Evolutionary conservation across 2,797 vertebrate genomes (phyloP).

Genomic region (Protonibea diacanthus): DNA sequence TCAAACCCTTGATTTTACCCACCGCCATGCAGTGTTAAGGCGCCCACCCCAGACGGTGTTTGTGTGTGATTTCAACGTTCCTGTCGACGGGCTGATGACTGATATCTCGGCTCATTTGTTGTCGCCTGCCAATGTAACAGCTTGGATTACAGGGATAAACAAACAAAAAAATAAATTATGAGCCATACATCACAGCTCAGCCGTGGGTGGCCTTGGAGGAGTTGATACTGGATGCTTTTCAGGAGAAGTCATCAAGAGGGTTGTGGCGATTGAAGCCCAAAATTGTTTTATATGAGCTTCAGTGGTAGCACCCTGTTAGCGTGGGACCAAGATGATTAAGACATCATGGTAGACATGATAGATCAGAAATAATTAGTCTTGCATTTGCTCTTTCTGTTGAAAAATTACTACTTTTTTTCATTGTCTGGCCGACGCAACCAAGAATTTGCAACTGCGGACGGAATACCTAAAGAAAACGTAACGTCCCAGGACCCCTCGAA

Average conservation of each 20-base stretch:
- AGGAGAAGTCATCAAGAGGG: constrained; percentile 53
- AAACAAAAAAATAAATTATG: constrained; percentile 70
- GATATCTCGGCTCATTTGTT: constrained; percentile 59
- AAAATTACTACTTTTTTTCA: constrained; percentile 5
- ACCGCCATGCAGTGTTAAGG: not conserved
- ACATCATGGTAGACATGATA: constrained; percentile 41
- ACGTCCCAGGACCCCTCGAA: constrained; percentile 22
- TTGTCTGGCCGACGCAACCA: not conserved
- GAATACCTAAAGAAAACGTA: constrained; percentile 5
- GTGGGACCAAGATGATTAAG: constrained; percentile 51
- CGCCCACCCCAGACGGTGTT: not conserved
- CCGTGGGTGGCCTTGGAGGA: constrained; percentile 72
- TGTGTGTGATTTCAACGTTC: constrained; percentile 34
- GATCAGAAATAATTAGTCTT: constrained; percentile 46
- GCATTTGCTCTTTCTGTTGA: constrained; percentile 18
- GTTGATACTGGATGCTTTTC: constrained; percentile 52
- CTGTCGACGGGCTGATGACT: constrained; percentile 46
- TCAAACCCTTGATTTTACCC: constrained; percentile 3
- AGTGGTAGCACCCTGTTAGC: constrained; percentile 59
- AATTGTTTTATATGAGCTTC: constrained; percentile 54
- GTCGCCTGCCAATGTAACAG: constrained; percentile 77
- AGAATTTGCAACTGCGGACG: not conserved
- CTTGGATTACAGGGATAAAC: constrained; percentile 75
- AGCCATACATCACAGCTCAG: constrained; percentile 70
- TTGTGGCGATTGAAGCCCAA: constrained; percentile 47